Evolutionary conservation across 1,140 invertebrate species (phyloP).

Genomic region (Tetramorium alpestre): DNA sequence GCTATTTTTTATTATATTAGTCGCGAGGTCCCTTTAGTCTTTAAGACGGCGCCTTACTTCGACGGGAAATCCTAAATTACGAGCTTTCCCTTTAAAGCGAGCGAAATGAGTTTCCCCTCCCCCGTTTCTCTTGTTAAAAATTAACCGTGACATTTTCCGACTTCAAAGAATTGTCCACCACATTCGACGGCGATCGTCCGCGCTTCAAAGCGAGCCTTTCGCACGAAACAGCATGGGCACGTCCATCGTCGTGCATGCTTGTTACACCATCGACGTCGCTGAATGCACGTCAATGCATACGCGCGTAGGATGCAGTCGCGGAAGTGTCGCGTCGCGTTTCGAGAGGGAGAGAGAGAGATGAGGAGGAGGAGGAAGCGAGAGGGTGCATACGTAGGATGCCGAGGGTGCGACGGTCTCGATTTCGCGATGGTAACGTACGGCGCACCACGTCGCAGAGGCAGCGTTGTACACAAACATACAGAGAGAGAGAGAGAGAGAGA

Average conservation of each 20-base stretch:
- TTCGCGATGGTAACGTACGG: constrained; percentile 22
- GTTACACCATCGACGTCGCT: constrained; percentile 46
- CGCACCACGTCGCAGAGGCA: constrained; percentile 22
- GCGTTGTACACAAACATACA: constrained; percentile 17
- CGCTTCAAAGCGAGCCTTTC: constrained; percentile 33
- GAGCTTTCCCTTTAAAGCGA: not conserved
- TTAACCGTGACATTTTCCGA: constrained; percentile 38
- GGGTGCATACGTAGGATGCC: not conserved
- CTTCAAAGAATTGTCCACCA: constrained; percentile 24
- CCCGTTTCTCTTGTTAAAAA: constrained; percentile 13
- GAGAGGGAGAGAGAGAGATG: not conserved
- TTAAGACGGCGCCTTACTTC: not conserved
- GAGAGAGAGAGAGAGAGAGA: constrained; percentile 13
- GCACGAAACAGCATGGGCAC: constrained; percentile 11
- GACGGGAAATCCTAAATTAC: not conserved
- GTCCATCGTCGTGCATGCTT: constrained; percentile 12
- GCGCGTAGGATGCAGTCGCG: constrained; percentile 24
- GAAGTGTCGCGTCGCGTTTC: constrained; percentile 37
- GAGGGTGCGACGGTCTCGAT: constrained; percentile 19
- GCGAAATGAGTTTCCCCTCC: not conserved
- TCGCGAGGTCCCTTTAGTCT: not conserved
- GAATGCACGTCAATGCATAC: constrained; percentile 61
- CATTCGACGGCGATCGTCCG: constrained; percentile 23
- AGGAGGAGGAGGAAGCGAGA: not conserved
- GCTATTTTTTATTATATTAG: not conserved